Percentiles rank a stretch among this genome's conserved stretches.
phyloP scores from a whole-genome alignment of 2,113 vertebrate species.

The Neolamprologus cancellatus region DNA sequence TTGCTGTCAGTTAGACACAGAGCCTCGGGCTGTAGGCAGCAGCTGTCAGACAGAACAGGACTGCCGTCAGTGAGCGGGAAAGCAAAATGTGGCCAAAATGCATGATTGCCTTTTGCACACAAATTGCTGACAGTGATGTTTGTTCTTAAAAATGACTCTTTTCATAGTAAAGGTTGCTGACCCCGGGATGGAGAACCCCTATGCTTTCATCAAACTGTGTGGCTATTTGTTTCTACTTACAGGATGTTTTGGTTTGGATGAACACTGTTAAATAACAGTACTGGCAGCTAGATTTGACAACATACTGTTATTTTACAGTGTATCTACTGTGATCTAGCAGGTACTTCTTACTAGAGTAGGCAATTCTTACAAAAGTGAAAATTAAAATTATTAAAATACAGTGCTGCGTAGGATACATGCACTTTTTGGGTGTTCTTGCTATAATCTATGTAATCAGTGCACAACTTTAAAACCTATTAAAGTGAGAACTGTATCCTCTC shows the following conservation, averaged over 20 bases:
- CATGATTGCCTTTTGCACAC: not conserved
- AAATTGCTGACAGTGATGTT: not conserved
- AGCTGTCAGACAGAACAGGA: not conserved
- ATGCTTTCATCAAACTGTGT: not conserved
- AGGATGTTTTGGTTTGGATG: not conserved
- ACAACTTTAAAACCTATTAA: not conserved
- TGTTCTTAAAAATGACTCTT: not conserved
- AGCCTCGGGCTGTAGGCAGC: not conserved
- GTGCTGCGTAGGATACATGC: not conserved
- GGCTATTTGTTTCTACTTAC: not conserved
- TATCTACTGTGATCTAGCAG: not conserved
- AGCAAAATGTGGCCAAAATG: not conserved
- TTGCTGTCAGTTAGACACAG: not conserved
- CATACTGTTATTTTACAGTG: not conserved
- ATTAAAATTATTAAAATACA: not conserved
- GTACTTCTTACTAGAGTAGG: not conserved
- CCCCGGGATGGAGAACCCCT: not conserved
- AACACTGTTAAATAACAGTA: not conserved
- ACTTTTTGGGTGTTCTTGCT: not conserved
- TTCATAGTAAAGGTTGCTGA: not conserved
- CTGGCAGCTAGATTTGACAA: not conserved
- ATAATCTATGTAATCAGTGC: not conserved
- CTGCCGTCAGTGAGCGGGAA: not conserved
- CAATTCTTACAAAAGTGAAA: not conserved
- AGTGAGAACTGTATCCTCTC: not conserved